phyloP scores from a whole-genome alignment of 2,888 invertebrate genomes.

The Sphaerolaimus hirsutus region DNA sequence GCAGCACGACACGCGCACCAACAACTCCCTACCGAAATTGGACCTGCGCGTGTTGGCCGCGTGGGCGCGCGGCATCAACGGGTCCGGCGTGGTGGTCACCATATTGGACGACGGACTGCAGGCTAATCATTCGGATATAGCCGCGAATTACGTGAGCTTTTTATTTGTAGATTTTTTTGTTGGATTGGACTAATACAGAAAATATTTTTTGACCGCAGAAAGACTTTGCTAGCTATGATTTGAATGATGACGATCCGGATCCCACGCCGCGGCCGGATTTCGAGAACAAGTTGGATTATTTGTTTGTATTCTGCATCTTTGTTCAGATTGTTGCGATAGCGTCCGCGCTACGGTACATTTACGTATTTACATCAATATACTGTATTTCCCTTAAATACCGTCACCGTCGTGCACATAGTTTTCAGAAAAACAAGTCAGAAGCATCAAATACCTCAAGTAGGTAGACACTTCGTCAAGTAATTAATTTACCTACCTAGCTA shows the following conservation, averaged over 20 bases:
- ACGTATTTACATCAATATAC: too few species aligned
- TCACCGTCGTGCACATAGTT: too few species aligned
- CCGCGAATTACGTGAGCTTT: conserved; percentile 26
- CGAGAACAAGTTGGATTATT: conserved; percentile 28
- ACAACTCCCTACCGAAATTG: conserved; percentile 25
- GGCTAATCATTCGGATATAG: conserved; percentile 24
- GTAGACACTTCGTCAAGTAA: too few species aligned
- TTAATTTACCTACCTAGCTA: neutral
- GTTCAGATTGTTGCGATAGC: too few species aligned
- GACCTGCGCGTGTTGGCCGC: conserved; percentile 91
- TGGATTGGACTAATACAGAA: too few species aligned
- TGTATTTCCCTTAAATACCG: too few species aligned
- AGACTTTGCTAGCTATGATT: conserved; percentile 29
- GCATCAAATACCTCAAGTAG: too few species aligned
- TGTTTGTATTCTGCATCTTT: neutral
- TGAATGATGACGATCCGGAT: conserved; percentile 21
- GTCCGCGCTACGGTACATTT: too few species aligned
- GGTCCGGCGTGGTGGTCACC: conserved; percentile 74
- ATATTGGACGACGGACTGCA: conserved; percentile 41
- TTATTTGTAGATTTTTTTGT: too few species aligned
- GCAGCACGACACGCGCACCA: conserved; percentile 5
- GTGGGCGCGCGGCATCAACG: conserved; percentile 76
- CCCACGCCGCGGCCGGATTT: conserved; percentile 25
- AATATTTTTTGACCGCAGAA: too few species aligned
- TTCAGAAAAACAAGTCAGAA: too few species aligned